Conservation (phyloP, 2,797 vertebrate genomes). For the Paguma larvata region DNA sequence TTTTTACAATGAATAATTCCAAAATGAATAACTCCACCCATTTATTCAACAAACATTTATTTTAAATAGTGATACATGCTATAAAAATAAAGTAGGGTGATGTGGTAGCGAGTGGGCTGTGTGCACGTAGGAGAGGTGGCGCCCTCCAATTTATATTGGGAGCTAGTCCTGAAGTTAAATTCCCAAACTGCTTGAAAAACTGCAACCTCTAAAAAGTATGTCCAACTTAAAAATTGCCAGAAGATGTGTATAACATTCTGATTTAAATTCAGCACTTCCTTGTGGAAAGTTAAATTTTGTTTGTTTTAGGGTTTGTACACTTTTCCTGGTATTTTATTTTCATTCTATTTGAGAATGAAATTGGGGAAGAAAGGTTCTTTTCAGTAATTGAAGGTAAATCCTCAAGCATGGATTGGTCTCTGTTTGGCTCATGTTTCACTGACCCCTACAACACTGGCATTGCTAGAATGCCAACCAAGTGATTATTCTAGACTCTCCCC, state of each 20-base stretch:
- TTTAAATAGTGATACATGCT: neutral
- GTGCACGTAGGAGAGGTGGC: neutral
- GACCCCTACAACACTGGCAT: neutral
- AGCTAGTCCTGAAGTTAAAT: neutral
- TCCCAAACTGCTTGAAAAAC: slow-evolving; percentile 49
- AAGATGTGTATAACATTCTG: neutral
- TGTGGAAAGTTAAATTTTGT: slow-evolving; percentile 28
- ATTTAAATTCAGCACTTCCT: slow-evolving; percentile 58
- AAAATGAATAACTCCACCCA: neutral
- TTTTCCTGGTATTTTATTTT: slow-evolving; percentile 61
- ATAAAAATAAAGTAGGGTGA: neutral
- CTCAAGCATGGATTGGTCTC: neutral
- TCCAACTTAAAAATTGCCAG: slow-evolving; percentile 2
- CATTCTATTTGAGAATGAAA: slow-evolving; percentile 61
- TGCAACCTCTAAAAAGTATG: neutral
- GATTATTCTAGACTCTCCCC: neutral
- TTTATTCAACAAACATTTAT: neutral
- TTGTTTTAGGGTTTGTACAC: slow-evolving; percentile 3
- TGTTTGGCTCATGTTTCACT: slow-evolving; percentile 55
- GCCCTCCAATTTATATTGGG: neutral
- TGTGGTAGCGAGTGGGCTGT: neutral
- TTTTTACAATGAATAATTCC: slow-evolving; percentile 12
- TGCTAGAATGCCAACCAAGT: slow-evolving; percentile 45
- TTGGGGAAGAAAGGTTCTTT: neutral
- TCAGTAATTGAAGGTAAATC: slow-evolving; percentile 25